Evolutionary conservation across 2,113 vertebrate species (phyloP).

Genomic region (Coptodon bakossiorum): DNA sequence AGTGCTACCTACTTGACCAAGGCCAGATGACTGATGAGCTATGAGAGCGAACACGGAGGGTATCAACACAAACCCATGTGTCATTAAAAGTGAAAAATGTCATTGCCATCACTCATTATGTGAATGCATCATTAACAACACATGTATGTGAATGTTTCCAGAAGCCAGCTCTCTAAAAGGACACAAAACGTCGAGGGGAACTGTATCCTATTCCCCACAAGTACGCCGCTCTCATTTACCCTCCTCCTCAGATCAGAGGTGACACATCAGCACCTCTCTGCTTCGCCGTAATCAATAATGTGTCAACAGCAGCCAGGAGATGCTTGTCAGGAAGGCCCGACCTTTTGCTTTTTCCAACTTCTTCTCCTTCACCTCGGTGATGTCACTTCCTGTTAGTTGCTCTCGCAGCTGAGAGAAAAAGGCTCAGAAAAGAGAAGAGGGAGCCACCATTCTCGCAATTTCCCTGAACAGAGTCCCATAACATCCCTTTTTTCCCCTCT

Average conservation of each 20-base stretch:
- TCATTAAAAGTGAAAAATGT: neutral
- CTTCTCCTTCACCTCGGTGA: neutral
- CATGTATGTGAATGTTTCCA: neutral
- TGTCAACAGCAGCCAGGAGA: neutral
- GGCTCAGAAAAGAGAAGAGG: neutral
- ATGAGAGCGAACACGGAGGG: neutral
- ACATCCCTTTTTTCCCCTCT: neutral
- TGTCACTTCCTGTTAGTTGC: slow-evolving; percentile 38
- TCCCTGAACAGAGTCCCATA: neutral
- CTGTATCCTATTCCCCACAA: neutral
- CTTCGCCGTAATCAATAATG: neutral
- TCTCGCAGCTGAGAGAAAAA: neutral
- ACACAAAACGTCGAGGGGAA: neutral
- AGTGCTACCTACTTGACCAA: neutral
- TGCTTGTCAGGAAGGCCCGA: neutral
- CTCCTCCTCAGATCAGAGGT: neutral
- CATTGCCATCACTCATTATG: neutral
- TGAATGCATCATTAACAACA: neutral
- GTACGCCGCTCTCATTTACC: neutral
- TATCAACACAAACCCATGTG: neutral
- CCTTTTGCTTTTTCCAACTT: neutral
- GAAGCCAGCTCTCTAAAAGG: neutral
- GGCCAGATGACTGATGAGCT: neutral
- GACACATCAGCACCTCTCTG: slow-evolving; percentile 11
- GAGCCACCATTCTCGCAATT: neutral